phyloP scores from a whole-genome alignment of 2,888 invertebrate genomes.

The Nephrotoma flavescens region DNA sequence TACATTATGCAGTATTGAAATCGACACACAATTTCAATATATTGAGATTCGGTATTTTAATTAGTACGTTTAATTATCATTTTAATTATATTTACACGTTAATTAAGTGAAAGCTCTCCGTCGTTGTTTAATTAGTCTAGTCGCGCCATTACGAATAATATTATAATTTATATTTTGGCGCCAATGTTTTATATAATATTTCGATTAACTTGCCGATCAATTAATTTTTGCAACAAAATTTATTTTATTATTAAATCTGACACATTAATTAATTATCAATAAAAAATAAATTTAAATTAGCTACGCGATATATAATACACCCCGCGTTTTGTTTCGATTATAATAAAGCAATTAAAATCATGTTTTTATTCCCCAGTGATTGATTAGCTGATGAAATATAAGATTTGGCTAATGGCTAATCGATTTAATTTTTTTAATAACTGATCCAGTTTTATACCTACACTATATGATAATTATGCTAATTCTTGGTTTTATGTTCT shows the following conservation, averaged over 20 bases:
- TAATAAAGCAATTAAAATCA: not conserved
- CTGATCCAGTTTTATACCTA: not conserved
- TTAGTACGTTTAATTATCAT: too few species aligned
- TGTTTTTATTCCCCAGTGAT: not conserved
- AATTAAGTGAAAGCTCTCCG: too few species aligned
- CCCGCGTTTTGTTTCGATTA: not conserved
- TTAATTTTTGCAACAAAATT: not conserved
- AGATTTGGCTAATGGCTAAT: not conserved
- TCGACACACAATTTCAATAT: too few species aligned
- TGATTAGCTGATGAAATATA: not conserved
- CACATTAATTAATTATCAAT: not conserved
- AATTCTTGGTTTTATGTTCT: not conserved
- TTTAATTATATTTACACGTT: too few species aligned
- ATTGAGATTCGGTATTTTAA: too few species aligned
- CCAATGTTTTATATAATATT: not conserved
- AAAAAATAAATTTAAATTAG: not conserved
- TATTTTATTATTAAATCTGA: not conserved
- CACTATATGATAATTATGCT: not conserved
- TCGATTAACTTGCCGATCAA: not conserved
- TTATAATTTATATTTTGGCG: not conserved
- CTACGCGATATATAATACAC: not conserved
- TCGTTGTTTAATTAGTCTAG: not conserved
- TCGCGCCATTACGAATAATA: not conserved
- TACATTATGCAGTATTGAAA: too few species aligned
- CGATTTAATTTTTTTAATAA: not conserved